phyloP scores from a whole-genome alignment of 2,113 vertebrate species.

The Anolis sagrei region DNA sequence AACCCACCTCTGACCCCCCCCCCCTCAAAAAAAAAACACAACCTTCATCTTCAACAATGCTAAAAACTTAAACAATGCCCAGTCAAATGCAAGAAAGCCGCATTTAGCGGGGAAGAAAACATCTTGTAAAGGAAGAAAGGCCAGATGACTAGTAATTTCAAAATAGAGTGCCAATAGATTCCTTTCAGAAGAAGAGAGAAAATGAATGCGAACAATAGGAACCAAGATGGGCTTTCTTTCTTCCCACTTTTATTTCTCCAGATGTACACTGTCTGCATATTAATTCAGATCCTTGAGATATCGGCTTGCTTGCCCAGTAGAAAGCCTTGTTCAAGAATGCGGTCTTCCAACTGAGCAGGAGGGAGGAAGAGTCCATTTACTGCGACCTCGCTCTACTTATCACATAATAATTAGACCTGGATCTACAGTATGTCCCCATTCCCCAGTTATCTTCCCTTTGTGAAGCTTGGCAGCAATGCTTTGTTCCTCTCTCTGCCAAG shows the following conservation, averaged over 20 bases:
- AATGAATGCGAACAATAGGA: not conserved
- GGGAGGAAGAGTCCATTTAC: conserved; percentile 17
- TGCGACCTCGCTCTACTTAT: conserved; percentile 45
- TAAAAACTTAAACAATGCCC: not conserved
- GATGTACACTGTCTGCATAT: conserved; percentile 42
- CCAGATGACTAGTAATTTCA: not conserved
- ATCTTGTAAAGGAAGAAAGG: not conserved
- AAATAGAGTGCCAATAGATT: not conserved
- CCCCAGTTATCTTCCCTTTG: conserved; percentile 49
- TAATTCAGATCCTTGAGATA: conserved; percentile 59
- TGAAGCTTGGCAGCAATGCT: conserved; percentile 45
- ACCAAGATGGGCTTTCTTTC: conserved; percentile 5
- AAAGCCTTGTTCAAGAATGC: conserved; percentile 60
- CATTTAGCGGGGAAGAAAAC: not conserved
- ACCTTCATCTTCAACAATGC: not conserved
- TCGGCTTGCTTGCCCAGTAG: conserved; percentile 54
- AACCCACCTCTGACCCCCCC: too few species aligned
- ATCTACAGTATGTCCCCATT: conserved; percentile 24
- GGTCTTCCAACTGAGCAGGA: conserved; percentile 32
- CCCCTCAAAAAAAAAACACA: too few species aligned
- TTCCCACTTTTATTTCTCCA: conserved; percentile 25
- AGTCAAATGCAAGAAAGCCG: not conserved
- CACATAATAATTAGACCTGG: conserved; percentile 56
- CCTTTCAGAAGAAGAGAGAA: not conserved
- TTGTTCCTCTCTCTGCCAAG: conserved; percentile 61